These are phyloP conservation scores for Hippolais icterina DNA, from an alignment of 2,113 vertebrate genomes.

Conservation along the genomic window DNA sequence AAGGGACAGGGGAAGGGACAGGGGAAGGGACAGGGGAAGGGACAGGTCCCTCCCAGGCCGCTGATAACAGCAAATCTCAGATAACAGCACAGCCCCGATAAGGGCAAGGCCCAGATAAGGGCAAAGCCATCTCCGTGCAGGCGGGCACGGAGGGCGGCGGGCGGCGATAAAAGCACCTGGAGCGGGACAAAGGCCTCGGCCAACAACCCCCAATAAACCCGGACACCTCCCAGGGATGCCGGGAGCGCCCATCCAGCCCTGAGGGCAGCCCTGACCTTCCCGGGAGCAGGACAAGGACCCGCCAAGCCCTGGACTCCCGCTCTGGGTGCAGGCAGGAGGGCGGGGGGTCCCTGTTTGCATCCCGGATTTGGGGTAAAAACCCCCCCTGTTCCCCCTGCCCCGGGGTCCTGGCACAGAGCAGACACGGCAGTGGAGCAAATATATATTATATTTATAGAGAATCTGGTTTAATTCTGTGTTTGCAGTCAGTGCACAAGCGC, in stretches of 20 bases:
- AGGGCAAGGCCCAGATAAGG: not conserved
- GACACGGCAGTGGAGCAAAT: not conserved
- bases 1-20: too few relatives aligned
- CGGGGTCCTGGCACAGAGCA: not conserved
- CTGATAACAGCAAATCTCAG: not conserved
- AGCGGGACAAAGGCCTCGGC: not conserved
- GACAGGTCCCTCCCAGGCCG: not conserved
- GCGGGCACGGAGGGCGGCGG: not conserved
- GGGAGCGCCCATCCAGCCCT: not conserved
- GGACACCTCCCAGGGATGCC: not conserved
- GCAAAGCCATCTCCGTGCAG: not conserved
- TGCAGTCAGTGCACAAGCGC: not conserved
- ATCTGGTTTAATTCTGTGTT: not conserved
- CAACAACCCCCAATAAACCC: not conserved
- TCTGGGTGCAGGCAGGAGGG: not conserved
- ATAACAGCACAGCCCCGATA: not conserved
- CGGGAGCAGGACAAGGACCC: not conserved
- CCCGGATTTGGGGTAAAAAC: not conserved
- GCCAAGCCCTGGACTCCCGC: not conserved
- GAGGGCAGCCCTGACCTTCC: not conserved
- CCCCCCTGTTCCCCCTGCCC: too few relatives aligned
- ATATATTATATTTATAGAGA: conserved; percentile 66
- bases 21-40: not conserved
- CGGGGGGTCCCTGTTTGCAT: not conserved
- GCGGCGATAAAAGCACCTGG: not conserved